Evolutionary conservation across 2,888 invertebrate genomes (phyloP), one percentile per base, ranked within the genome.

Genomic region (Mechanitis messenoides): DNA sequence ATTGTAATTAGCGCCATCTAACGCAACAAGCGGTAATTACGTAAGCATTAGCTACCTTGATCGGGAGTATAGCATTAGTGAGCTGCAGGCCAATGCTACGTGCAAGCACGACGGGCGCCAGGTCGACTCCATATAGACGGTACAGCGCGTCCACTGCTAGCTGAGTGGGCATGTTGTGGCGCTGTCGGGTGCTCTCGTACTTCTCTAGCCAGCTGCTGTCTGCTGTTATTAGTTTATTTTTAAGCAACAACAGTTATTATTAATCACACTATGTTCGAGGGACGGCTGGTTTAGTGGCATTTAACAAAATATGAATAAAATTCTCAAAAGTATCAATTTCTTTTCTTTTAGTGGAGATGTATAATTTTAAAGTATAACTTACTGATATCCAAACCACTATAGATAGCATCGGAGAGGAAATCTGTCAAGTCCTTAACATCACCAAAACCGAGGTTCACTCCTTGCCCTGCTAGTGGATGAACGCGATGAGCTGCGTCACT

Each of bases 381-480:
- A 94, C 95, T 93, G 57, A 97, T 84, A 72, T 93, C 92, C 59
- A 93, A 91, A 2, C 99, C 99, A 62, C 92, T 87, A 74, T 93
- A 93, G 0, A 93, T 88, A 0, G 95, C 93, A 33, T 94, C 92
- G 0, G 94, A 92, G 20, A 99, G 84, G 12, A 93, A 79, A 56
- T 93, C 86, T 0, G 93, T 92, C n/a, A 99, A 90, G 68, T 92
- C 92, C 42, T 91, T 86, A 0, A 98, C 94, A 87, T 99, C 99
- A 6, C 97, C 97, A 81, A 99, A 98, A 1, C 99, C 99, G 54
- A 99, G 91, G 90, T 99, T 99, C 0, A 98, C 97, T 6, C 99
- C 99, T 87, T 98, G 98, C 0, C 99, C 99, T 46, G 99, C 99
- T 69, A 99, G 82, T 0, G 99, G 99, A 85, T 99, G 99, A 31